Evolutionary conservation across 2,113 vertebrate species (phyloP).

Genomic region (Herpailurus yagouaroundi): DNA sequence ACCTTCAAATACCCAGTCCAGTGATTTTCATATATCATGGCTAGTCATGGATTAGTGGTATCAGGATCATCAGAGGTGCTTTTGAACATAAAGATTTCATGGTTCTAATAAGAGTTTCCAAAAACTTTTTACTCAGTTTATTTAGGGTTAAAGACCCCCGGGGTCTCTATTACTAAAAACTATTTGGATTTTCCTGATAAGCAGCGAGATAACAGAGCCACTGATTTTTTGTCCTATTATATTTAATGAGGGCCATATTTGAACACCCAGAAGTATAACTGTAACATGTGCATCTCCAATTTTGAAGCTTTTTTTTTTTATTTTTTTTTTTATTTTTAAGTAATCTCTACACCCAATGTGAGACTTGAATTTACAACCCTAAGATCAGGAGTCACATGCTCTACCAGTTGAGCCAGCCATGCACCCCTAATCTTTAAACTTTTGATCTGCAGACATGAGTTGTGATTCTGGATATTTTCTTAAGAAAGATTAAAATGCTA

Average conservation of each 20-base stretch:
- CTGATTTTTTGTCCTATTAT: neutral
- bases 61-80: neutral
- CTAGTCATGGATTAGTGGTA: neutral
- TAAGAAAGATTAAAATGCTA: neutral
- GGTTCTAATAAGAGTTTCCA: neutral
- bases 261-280: neutral
- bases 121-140: neutral
- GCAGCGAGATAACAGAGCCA: neutral
- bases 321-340: neutral
- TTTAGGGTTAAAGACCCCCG: neutral
- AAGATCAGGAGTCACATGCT: neutral
- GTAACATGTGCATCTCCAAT: neutral
- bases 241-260: neutral
- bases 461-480: constrained; percentile 3
- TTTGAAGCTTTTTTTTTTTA: neutral
- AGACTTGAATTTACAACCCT: neutral
- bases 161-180: neutral
- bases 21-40: neutral
- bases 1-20: neutral
- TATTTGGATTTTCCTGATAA: neutral
- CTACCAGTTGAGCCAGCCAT: neutral
- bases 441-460: neutral
- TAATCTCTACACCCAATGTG: neutral
- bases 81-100: neutral
- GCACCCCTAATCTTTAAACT: neutral